A percentile compares a stretch with the other conserved stretches of the same genome.
Evolutionary conservation across 2,888 invertebrate species (phyloP).

Genomic region (Lingula anatina): DNA sequence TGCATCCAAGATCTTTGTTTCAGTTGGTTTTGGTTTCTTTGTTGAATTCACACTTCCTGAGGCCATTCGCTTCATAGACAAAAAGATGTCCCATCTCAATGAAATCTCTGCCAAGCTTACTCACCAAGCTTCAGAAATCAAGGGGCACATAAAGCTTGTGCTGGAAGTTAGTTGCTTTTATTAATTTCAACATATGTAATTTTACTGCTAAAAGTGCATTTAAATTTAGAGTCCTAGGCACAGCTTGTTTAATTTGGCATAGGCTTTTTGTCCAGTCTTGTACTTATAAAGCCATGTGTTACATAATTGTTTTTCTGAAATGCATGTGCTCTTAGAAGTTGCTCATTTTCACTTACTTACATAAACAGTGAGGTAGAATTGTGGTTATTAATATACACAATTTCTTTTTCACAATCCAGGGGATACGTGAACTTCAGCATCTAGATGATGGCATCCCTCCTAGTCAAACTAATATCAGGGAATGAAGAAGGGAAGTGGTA

Average conservation of each 20-base stretch:
- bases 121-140: conserved; percentile 66
- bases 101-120: conserved; percentile 62
- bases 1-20: conserved; percentile 64
- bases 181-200: too few species aligned
- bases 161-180: conserved; percentile 62
- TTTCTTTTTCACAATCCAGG: conserved; percentile 11
- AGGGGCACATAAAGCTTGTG: conserved; percentile 74
- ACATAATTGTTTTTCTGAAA: not conserved
- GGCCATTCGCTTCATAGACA: conserved; percentile 67
- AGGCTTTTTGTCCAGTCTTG: too few species aligned
- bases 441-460: conserved; percentile 15
- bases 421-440: conserved; percentile 26
- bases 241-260: too few species aligned
- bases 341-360: too few species aligned
- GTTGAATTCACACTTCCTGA: conserved; percentile 69
- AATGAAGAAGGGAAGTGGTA: too few species aligned
- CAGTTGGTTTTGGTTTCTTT: conserved; percentile 72
- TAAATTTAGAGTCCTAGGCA: too few species aligned
- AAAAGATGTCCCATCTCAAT: conserved; percentile 64
- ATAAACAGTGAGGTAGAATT: too few species aligned
- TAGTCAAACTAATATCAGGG: too few species aligned
- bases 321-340: not conserved
- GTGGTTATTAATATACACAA: too few species aligned
- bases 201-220: too few species aligned
- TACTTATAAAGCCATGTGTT: not conserved